A percentile compares a stretch with the other conserved stretches of the same genome.
phyloP scores from a whole-genome alignment of 2,797 vertebrate genomes.

The Clarias fuscus region DNA sequence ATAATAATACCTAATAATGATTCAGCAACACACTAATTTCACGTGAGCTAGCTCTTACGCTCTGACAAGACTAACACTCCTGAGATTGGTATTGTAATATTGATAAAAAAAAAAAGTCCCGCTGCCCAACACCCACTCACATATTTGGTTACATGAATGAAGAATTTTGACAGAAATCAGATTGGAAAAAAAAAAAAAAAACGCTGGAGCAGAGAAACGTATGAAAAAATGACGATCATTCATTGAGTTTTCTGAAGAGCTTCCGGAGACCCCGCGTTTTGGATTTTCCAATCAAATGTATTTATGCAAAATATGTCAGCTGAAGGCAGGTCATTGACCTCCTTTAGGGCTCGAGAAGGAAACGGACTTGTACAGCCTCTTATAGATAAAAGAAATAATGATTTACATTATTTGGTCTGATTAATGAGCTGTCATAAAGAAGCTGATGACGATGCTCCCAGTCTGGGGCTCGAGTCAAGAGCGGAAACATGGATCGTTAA shows the following conservation, averaged over 20 bases:
- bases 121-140: neutral
- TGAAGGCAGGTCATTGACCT: neutral
- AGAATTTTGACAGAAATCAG: neutral
- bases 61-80: neutral
- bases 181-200: neutral
- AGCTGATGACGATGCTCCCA: neutral
- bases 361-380: too few species aligned
- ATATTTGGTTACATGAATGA: too few species aligned
- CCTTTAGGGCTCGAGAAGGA: neutral
- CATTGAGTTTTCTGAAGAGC: neutral
- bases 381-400: too few species aligned
- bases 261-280: neutral
- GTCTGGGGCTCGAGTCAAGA: too few species aligned
- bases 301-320: neutral
- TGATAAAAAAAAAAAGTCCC: neutral
- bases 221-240: neutral
- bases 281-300: neutral
- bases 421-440: neutral
- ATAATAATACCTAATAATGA: neutral
- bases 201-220: neutral
- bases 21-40: neutral
- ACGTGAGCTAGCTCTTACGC: neutral
- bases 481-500: too few species aligned
- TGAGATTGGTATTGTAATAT: neutral
- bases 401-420: neutral